phyloP scores from a whole-genome alignment of 2,797 vertebrate species.

The Aldrovandia affinis region DNA sequence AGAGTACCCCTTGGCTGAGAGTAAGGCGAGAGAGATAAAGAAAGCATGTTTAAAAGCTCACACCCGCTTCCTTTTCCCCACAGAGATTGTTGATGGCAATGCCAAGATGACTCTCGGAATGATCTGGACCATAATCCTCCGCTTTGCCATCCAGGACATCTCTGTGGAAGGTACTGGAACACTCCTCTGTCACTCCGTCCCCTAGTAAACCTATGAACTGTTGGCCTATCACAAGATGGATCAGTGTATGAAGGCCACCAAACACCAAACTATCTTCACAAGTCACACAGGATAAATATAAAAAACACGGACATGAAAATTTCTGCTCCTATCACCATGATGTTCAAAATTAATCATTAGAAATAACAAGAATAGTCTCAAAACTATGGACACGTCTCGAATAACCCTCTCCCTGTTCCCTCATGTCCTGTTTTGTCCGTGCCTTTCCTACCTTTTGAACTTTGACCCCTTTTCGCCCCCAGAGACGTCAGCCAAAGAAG shows the following conservation, averaged over 20 bases:
- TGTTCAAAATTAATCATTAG: neutral
- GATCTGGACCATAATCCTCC: constrained; percentile 99
- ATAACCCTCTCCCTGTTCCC: neutral
- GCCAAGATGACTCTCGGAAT: constrained; percentile 99
- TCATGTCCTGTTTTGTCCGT: neutral
- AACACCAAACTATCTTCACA: neutral
- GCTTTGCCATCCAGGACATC: constrained; percentile 98
- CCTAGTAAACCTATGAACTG: neutral
- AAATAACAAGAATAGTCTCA: neutral
- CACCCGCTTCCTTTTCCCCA: constrained; percentile 13
- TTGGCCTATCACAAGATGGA: neutral
- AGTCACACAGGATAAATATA: neutral
- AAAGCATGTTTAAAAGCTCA: neutral
- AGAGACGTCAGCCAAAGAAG: constrained; percentile 98
- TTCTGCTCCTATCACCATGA: neutral
- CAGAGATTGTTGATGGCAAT: constrained; percentile 97
- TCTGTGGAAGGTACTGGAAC: constrained; percentile 85
- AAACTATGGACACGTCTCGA: neutral
- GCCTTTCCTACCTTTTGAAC: neutral
- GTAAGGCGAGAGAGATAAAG: neutral
- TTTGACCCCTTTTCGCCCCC: constrained; percentile 20
- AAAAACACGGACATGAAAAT: neutral
- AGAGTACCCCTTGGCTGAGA: neutral
- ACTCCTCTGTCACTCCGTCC: neutral
- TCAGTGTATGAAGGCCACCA: neutral